Percentiles rank a stretch among this genome's conserved stretches.
phyloP scores from a whole-genome alignment of 2,888 invertebrate genomes.

The Camptogramma bilineatum region DNA sequence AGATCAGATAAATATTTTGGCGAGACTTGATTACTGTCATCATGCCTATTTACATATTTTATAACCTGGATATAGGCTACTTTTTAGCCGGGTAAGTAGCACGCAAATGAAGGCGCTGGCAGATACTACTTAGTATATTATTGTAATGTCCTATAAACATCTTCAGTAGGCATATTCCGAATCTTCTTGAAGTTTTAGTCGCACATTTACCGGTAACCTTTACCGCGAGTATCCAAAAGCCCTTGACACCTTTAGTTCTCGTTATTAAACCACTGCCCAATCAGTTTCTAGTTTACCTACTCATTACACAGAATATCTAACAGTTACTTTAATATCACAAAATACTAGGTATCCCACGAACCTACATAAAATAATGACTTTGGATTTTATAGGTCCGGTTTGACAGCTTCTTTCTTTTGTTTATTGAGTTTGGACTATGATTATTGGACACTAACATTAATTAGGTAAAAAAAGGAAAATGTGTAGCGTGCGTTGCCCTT shows the following conservation, averaged over 20 bases:
- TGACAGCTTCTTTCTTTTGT: not conserved
- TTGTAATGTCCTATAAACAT: not conserved
- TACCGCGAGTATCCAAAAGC: slow-evolving; percentile 29
- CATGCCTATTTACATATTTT: no score
- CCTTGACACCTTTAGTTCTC: slow-evolving; percentile 55
- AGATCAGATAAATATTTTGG: no score
- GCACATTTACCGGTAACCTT: slow-evolving; percentile 13
- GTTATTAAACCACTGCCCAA: slow-evolving; percentile 37
- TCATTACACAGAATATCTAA: slow-evolving; percentile 7
- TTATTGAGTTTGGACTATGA: not conserved
- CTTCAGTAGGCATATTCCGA: not conserved
- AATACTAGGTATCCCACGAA: not conserved
- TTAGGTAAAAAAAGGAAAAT: no score
- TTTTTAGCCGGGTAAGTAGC: no score
- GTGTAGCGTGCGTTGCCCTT: no score
- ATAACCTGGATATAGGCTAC: no score
- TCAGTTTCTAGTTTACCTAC: slow-evolving; percentile 32
- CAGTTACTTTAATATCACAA: not conserved
- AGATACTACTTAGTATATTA: no score
- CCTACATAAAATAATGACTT: not conserved
- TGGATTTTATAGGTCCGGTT: slow-evolving; percentile 9
- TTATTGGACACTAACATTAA: no score
- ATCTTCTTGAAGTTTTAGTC: not conserved
- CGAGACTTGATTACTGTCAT: no score
- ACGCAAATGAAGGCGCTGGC: no score